Evolutionary conservation across 2,797 vertebrate species (phyloP).

Genomic region (Limosa lapponica): DNA sequence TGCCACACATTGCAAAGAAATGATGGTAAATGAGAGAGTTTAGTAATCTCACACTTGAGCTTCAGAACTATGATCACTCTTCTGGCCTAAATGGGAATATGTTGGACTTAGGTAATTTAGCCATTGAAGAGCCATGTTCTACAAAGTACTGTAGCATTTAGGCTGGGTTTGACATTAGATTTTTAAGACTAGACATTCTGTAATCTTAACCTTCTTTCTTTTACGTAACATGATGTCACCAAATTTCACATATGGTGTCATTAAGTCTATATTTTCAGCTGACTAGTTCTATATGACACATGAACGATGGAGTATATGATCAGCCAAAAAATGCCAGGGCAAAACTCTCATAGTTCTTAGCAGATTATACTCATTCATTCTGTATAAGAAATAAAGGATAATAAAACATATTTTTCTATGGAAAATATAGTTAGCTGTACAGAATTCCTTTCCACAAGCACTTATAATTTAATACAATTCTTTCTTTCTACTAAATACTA

Average conservation of each 20-base stretch:
- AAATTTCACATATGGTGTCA: not conserved
- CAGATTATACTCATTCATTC: not conserved
- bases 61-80: not conserved
- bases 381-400: not conserved
- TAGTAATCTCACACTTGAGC: not conserved
- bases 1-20: not conserved
- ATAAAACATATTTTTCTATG: constrained; percentile 1
- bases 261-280: not conserved
- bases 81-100: not conserved
- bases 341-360: not conserved
- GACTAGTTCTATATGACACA: not conserved
- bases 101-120: not conserved
- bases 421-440: not conserved
- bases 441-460: constrained; percentile 1
- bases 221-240: not conserved
- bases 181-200: not conserved
- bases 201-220: not conserved
- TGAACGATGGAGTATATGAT: not conserved
- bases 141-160: not conserved
- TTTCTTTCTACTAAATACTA: constrained; percentile 32
- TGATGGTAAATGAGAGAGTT: not conserved
- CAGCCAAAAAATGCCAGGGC: not conserved
- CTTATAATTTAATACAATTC: constrained; percentile 27
- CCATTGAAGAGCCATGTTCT: not conserved
- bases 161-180: not conserved